Evolutionary conservation across 2,113 vertebrate species (phyloP).

Genomic region (Meriones unguiculatus): DNA sequence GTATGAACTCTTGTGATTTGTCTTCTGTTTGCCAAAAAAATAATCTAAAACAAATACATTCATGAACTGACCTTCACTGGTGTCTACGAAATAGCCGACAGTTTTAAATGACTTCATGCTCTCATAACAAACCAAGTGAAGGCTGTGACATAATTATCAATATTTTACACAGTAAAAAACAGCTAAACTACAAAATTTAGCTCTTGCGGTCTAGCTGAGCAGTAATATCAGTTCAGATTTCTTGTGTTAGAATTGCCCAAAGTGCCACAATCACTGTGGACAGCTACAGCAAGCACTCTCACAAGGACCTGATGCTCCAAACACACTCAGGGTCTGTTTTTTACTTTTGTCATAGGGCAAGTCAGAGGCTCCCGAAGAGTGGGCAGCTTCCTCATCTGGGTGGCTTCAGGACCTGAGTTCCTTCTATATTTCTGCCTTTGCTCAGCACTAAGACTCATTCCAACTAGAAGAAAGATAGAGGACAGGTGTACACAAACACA

Average conservation of each 20-base stretch:
- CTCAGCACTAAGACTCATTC: not conserved
- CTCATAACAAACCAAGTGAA: not conserved
- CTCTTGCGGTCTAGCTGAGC: not conserved
- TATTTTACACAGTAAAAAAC: not conserved
- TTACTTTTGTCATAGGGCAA: not conserved
- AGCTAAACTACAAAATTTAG: not conserved
- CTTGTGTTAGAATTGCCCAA: not conserved
- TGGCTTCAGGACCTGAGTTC: not conserved
- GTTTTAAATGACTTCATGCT: not conserved
- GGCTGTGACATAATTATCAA: not conserved
- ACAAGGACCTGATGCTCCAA: rapidly evolving
- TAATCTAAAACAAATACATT: not conserved
- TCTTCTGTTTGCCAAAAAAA: not conserved
- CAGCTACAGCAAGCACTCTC: not conserved
- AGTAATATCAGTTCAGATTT: not conserved
- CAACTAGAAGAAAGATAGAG: not conserved
- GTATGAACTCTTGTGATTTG: not conserved
- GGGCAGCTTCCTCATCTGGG: not conserved
- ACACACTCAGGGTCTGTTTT: not conserved
- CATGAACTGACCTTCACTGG: not conserved
- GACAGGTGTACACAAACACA: not conserved
- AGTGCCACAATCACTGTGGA: not conserved
- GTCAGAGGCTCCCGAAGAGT: not conserved
- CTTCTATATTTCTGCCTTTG: not conserved
- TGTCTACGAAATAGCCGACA: not conserved